Evolutionary conservation across 2,113 vertebrate genomes (phyloP).

Genomic region (Bungarus multicinctus): DNA sequence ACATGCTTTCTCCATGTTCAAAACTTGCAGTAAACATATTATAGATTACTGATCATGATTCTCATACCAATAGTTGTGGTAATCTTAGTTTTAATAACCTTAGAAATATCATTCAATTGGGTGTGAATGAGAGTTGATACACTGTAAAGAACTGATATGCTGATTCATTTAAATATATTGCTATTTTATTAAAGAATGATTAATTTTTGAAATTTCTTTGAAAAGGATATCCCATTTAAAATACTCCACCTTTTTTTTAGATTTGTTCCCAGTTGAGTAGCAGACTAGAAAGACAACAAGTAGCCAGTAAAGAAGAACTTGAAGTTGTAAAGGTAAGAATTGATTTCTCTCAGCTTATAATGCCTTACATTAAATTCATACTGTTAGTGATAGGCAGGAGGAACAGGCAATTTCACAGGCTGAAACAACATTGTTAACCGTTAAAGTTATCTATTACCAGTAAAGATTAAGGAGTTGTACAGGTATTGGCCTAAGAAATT

Average conservation of each 20-base stretch:
- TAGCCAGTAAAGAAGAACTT: conserved; percentile 92
- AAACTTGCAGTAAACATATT: neutral
- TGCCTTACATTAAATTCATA: neutral
- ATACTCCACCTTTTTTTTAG: conserved; percentile 67
- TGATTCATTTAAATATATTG: neutral
- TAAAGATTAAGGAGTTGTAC: neutral
- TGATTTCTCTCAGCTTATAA: rapidly evolving
- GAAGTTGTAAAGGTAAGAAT: conserved; percentile 87
- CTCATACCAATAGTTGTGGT: neutral
- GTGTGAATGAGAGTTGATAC: neutral
- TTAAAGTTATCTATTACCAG: neutral
- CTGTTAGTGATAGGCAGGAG: neutral
- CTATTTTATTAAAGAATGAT: neutral
- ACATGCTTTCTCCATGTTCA: neutral
- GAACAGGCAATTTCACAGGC: neutral
- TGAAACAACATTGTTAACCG: neutral
- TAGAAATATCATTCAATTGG: neutral
- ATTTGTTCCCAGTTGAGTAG: conserved; percentile 98
- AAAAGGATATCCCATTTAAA: conserved; percentile 13
- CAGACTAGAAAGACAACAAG: conserved; percentile 93
- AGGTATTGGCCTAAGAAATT: neutral
- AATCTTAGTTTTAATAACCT: neutral
- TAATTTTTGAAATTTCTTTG: neutral
- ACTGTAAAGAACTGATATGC: conserved; percentile 4
- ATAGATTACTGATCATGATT: neutral